Conservation (phyloP, 2,797 vertebrate species). For the Microchirus variegatus region DNA sequence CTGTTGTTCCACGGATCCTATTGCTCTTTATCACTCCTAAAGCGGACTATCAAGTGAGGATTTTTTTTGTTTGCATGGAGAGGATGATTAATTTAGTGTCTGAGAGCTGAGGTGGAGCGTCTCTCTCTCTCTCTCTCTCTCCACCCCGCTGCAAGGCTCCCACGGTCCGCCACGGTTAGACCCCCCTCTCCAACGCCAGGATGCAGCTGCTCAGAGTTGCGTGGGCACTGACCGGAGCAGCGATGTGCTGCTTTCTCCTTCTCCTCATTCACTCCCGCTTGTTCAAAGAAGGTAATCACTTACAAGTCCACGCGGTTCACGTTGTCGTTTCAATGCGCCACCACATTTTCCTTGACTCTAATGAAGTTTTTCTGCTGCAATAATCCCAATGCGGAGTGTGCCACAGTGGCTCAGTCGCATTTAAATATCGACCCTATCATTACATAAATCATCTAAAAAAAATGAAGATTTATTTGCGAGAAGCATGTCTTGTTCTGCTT, state of each 20-base stretch:
- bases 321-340: background rate
- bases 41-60: conserved; percentile 60
- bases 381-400: conserved; percentile 2
- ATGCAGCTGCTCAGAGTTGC: conserved; percentile 97
- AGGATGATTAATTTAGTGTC: conserved; percentile 44
- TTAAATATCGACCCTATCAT: background rate
- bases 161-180: conserved; percentile 52
- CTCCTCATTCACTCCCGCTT: conserved; percentile 95
- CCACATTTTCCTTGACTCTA: conserved; percentile 10
- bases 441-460: too few relatives aligned
- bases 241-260: conserved; percentile 95
- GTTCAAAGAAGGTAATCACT: conserved; percentile 94
- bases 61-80: conserved; percentile 21
- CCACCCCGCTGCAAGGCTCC: conserved; percentile 48
- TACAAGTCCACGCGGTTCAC: background rate
- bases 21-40: conserved; percentile 5
- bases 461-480: too few relatives aligned
- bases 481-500: background rate
- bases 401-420: background rate
- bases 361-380: conserved; percentile 37
- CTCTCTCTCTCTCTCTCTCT: conserved; percentile 13
- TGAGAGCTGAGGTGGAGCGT: conserved; percentile 63
- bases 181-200: conserved; percentile 77
- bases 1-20: conserved; percentile 17
- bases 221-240: conserved; percentile 96